Conservation (phyloP, 2,113 vertebrate genomes). For the Ia io region DNA sequence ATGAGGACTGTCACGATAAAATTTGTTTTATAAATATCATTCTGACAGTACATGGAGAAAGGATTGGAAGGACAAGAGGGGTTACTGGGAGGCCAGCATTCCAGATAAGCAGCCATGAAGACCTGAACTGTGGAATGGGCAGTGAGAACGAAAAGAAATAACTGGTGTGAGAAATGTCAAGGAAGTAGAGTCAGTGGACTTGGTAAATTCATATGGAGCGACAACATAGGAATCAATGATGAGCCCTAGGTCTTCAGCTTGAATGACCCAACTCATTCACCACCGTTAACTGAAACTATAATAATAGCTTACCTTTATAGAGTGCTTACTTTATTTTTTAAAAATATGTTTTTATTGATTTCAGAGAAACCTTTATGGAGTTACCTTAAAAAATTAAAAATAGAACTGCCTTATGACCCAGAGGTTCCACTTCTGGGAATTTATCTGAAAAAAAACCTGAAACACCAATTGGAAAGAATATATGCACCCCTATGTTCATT, state of each 20-base stretch:
- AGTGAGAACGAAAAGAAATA: neutral
- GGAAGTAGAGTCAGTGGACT: neutral
- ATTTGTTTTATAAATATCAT: slow-evolving; percentile 26
- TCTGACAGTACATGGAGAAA: neutral
- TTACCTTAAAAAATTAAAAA: neutral
- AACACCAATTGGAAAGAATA: neutral
- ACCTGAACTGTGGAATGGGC: neutral
- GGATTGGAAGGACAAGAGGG: neutral
- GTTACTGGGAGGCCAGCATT: neutral
- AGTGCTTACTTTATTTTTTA: neutral
- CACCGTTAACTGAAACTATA: neutral
- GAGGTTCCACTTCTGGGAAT: neutral
- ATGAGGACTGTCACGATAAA: neutral
- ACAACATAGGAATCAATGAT: neutral
- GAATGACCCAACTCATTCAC: slow-evolving; percentile 10
- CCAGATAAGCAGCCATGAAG: neutral
- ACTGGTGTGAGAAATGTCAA: neutral
- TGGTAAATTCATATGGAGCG: neutral
- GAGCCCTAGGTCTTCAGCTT: neutral
- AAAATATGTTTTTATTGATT: no score
- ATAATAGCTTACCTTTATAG: neutral
- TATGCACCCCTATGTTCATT: neutral
- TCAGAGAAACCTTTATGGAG: neutral
- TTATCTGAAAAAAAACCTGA: neutral
- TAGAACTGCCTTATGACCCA: neutral